Evolutionary conservation across 2,888 invertebrate species (phyloP).

Genomic region (Laothoe populi): DNA sequence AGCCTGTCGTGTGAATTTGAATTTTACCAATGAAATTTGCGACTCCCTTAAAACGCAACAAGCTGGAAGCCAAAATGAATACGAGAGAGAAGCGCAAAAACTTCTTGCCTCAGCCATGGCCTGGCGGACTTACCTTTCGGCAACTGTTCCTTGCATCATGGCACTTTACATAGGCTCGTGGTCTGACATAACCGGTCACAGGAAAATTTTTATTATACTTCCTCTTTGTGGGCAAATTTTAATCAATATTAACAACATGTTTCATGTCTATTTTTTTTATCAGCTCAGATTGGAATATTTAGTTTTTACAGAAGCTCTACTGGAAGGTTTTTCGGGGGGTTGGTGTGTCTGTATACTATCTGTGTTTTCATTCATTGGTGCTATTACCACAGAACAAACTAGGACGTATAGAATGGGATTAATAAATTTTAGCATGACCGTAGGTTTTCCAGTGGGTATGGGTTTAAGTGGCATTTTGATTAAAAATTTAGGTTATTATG

Average conservation of each 20-base stretch:
- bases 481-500: slow-evolving; percentile 90
- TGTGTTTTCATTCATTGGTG: slow-evolving; percentile 92
- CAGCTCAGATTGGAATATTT: slow-evolving; percentile 90
- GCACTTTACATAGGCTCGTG: slow-evolving; percentile 92
- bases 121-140: slow-evolving; percentile 92
- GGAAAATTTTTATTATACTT: slow-evolving; percentile 90
- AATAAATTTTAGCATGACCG: slow-evolving; percentile 92
- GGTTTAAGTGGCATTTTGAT: slow-evolving; percentile 91
- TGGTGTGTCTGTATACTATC: slow-evolving; percentile 93
- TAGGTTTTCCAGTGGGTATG: slow-evolving; percentile 95
- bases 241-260: slow-evolving; percentile 88
- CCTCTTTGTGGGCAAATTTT: slow-evolving; percentile 89
- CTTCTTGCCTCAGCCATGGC: slow-evolving; percentile 89
- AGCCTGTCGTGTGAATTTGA: slow-evolving; percentile 92
- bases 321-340: slow-evolving; percentile 91
- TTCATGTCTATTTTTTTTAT: slow-evolving; percentile 90
- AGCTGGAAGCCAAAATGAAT: slow-evolving; percentile 78
- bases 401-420: slow-evolving; percentile 93
- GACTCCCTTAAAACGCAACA: slow-evolving; percentile 88
- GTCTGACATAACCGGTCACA: slow-evolving; percentile 87
- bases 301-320: slow-evolving; percentile 89
- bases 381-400: slow-evolving; percentile 90
- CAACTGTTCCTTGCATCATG: slow-evolving; percentile 89
- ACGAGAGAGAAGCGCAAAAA: slow-evolving; percentile 86
- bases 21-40: slow-evolving; percentile 88